These are phyloP conservation scores for Pseudomyrmex pallidus DNA, from an alignment of 1,140 invertebrate species.

Conservation along the genomic window DNA sequence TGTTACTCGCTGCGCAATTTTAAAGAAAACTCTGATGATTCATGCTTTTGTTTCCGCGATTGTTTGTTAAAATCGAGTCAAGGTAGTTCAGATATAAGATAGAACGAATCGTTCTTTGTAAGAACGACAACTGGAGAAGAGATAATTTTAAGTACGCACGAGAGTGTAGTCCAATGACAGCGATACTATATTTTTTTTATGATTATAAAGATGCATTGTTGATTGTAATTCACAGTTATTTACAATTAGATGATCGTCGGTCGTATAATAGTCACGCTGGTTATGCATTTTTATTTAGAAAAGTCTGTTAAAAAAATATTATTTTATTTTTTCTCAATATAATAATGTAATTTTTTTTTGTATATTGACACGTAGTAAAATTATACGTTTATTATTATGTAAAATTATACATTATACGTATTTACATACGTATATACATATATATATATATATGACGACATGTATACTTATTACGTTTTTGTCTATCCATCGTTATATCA, in stretches of 20 bases:
- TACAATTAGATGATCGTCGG: background rate
- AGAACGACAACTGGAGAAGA: background rate
- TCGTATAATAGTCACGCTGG: background rate
- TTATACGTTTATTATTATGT: too few species aligned
- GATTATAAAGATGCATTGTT: conserved; percentile 19
- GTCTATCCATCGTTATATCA: conserved; percentile 13
- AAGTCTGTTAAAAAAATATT: background rate
- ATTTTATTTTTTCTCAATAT: conserved; percentile 6
- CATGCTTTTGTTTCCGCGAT: conserved; percentile 4
- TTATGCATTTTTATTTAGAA: background rate
- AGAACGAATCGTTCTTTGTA: conserved; percentile 34
- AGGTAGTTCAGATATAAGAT: conserved; percentile 25
- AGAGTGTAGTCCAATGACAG: conserved; percentile 22
- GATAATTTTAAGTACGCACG: conserved; percentile 29
- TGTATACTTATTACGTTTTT: background rate
- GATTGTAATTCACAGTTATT: conserved; percentile 32
- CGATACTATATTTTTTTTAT: conserved; percentile 35
- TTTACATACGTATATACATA: too few species aligned
- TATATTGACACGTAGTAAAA: background rate
- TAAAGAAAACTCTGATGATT: conserved; percentile 29
- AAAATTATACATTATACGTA: background rate
- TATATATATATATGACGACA: too few species aligned
- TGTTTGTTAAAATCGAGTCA: conserved; percentile 34
- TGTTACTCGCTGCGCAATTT: background rate
- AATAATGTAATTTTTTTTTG: background rate